phyloP scores from a whole-genome alignment of 2,888 invertebrate genomes.

The Achlya flavicornis region DNA sequence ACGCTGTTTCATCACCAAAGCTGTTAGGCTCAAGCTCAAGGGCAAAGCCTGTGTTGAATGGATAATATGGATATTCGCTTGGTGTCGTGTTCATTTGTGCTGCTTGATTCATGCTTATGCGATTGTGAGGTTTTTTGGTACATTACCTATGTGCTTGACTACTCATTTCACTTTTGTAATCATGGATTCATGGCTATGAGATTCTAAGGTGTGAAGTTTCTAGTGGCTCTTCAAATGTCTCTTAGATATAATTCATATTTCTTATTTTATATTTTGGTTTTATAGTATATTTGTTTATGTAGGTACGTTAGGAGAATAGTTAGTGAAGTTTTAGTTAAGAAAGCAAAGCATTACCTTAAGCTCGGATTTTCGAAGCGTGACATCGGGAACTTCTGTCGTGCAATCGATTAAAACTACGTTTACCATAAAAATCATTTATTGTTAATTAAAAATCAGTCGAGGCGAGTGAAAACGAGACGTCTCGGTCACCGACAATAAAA shows the following conservation, averaged over 20 bases:
- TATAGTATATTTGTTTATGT: conserved; percentile 39
- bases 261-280: conserved; percentile 22
- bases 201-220: neutral
- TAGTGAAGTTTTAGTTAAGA: conserved; percentile 57
- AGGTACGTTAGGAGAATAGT: conserved; percentile 44
- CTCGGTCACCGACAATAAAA: conserved; percentile 64
- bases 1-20: conserved; percentile 58
- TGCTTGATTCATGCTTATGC: conserved; percentile 70
- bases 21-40: conserved; percentile 66
- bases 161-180: neutral
- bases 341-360: conserved; percentile 76
- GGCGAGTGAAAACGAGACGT: conserved; percentile 75
- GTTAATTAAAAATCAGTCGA: conserved; percentile 81
- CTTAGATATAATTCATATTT: neutral
- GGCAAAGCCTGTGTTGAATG: conserved; percentile 59
- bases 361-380: conserved; percentile 69
- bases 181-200: neutral
- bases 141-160: conserved; percentile 17
- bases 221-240: neutral
- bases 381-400: conserved; percentile 59
- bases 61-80: conserved; percentile 39
- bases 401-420: conserved; percentile 77
- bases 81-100: conserved; percentile 53
- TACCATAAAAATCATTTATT: conserved; percentile 77
- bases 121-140: conserved; percentile 51